phyloP scores from a whole-genome alignment of 2,113 vertebrate genomes.

The Vidua macroura region DNA sequence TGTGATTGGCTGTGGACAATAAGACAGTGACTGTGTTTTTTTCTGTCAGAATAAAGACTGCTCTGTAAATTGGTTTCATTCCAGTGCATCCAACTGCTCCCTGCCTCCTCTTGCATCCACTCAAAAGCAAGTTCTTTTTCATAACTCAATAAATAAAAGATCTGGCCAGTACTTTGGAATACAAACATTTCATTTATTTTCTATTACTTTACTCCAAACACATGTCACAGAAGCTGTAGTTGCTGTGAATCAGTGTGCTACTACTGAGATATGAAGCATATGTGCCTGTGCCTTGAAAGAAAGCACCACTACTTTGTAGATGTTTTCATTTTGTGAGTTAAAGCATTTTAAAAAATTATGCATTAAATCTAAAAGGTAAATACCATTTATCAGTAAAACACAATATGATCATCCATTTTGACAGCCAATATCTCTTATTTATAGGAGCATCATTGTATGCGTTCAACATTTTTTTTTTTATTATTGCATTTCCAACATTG shows the following conservation, averaged over 20 bases:
- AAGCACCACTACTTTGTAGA: neutral
- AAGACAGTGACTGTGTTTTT: neutral
- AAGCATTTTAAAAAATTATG: neutral
- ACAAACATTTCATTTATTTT: neutral
- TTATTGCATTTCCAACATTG: neutral
- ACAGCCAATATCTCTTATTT: neutral
- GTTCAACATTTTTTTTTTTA: neutral
- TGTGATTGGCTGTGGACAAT: neutral
- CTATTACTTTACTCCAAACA: neutral
- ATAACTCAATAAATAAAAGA: neutral
- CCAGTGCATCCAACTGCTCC: neutral
- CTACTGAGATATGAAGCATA: neutral
- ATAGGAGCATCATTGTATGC: neutral
- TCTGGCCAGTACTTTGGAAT: neutral
- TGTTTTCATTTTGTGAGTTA: neutral
- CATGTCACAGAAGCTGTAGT: neutral
- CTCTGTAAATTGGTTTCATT: neutral
- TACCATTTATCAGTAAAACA: neutral
- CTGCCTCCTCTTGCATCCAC: neutral
- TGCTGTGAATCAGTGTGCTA: neutral
- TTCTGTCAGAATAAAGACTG: constrained; percentile 9
- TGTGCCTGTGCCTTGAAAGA: neutral
- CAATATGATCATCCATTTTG: neutral
- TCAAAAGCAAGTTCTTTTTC: neutral
- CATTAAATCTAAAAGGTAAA: neutral